Conservation (phyloP, 2,888 invertebrate species). For the Chrysomela aeneicollis region DNA sequence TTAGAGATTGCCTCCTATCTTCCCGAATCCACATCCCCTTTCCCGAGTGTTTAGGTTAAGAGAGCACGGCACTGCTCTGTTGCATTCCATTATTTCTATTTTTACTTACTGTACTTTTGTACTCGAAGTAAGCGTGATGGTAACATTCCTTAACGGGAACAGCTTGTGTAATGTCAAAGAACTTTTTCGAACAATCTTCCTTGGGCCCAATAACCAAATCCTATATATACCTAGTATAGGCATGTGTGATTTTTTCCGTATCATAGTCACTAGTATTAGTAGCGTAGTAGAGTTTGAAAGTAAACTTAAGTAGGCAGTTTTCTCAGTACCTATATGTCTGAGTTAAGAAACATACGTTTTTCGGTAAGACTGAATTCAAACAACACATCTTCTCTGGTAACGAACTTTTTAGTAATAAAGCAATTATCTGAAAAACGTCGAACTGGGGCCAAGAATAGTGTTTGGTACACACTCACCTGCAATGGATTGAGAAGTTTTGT, state of each 20-base stretch:
- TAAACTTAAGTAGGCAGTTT: slow-evolving; percentile 44
- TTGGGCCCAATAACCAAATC: slow-evolving; percentile 62
- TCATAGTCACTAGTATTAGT: slow-evolving; percentile 61
- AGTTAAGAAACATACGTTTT: slow-evolving; percentile 52
- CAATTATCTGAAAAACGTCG: slow-evolving; percentile 51
- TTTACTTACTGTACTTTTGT: slow-evolving; percentile 50
- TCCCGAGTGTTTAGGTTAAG: slow-evolving; percentile 39
- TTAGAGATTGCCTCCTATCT: slow-evolving; percentile 42
- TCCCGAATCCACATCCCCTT: slow-evolving; percentile 18
- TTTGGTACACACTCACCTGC: neutral
- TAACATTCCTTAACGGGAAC: slow-evolving; percentile 52
- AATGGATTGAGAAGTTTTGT: neutral
- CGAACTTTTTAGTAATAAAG: slow-evolving; percentile 59
- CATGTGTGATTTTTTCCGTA: slow-evolving; percentile 63
- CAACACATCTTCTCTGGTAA: slow-evolving; percentile 63
- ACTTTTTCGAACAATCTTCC: slow-evolving; percentile 62
- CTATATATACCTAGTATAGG: slow-evolving; percentile 59
- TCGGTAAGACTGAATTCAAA: slow-evolving; percentile 63
- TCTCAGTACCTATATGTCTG: slow-evolving; percentile 44
- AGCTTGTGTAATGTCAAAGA: slow-evolving; percentile 53
- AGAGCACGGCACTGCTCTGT: slow-evolving; percentile 56
- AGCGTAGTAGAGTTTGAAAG: slow-evolving; percentile 51
- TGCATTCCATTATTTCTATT: slow-evolving; percentile 32
- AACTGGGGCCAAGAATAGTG: slow-evolving; percentile 39
- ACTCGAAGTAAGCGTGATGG: slow-evolving; percentile 56